Base-by-base conservation (phyloP, 2,888 invertebrate species). In the Protophormia terraenovae region DNA sequence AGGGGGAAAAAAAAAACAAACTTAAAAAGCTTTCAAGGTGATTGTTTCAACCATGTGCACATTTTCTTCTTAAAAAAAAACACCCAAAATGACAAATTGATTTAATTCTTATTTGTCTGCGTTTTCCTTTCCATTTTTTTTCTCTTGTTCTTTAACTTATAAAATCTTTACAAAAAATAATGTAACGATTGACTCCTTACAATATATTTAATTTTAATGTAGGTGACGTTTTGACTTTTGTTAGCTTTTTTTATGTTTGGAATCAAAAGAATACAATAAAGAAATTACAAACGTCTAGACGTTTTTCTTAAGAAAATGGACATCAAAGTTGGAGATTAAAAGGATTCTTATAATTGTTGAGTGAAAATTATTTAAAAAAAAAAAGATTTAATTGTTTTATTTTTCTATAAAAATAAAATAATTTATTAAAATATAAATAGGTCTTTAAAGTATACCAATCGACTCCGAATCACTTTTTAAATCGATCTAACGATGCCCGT, bases 1-100 rank as follows among this genome's bases (percentile, higher is more conserved):
- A 29, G 8, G 16, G 16, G 12, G 22, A 2, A 22, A 58, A 16
- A 58, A 27, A 8, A 10, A 3, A 19, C 3, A 47, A 47, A 19
- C 19, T 55, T 55, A n/a, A 50, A 66, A 69, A 50, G 16, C 3
- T 10, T 38, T 55, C 55, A 71, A 71, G 71, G 71, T 71, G 53
- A 16, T 47, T 14, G n/a, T 47, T 47, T 53, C 12, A 1, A 8
- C n/a, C 19, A 50, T 50, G 32, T 50, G 35, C 5, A 16, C 16
- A 47, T 29, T 29, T 67, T 67, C 6, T 67, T 50, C 3, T 50
- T 50, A 10, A 10, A n/a, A 6, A n/a, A 16, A n/a, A 16, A 22
- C 22, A 12, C 10, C 8, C 12, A 22, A 50, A 7, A 16, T 7
- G 66, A 45, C 12, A 67, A 47, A 29, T 14, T 47, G 27, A n/a